Evolutionary conservation across 2,797 vertebrate genomes (phyloP), one percentile per base, ranked within the genome.

Genomic region (Yasuhikotakia modesta): DNA sequence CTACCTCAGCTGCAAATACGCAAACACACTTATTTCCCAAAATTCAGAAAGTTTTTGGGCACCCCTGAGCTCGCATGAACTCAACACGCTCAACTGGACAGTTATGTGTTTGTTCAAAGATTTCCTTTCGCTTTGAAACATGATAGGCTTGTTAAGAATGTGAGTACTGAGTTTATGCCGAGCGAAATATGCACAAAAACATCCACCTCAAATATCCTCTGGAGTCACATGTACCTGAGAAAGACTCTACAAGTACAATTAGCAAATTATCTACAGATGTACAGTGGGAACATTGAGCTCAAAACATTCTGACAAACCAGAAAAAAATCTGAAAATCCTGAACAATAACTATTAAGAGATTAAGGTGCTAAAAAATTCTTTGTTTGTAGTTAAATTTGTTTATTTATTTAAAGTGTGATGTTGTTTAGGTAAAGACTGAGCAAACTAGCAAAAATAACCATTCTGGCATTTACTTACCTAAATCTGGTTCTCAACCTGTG

Each of bases 191-290:
- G 39, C 39, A 43, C 39, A 43, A 43, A 43, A 43, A 43, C 2
- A 43, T 43, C 39, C 39, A 43, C 10, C 0, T 43, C 1, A 43
- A 69, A 55, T 68, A 45, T 82, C 68, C 32, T 72, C 63, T 32
- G 27, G 32, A 63, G 69, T 22, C 39, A 43, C 39, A 43, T 11
- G 39, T 2, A 43, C 39, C 39, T 43, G 2, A 43, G 39, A 43
- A 43, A 61, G 14, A 16, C 21, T 22, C 6, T 12, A 55, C 14
- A 55, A 32, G 32, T 35, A 24, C 73, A 73, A 82, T 79, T 76
- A 82, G 77, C 21, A 43, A 43, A 55, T 65, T 58, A 73, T 73
- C 64, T 78, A 70, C 60, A 12, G 5, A 32, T 65, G 65, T 53
- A 61, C 45, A 61, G 60, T 63, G 43, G 71, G 66, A 65, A 21